A percentile compares a stretch with the other conserved stretches of the same genome.
These are phyloP conservation scores for Drosophila tsacasi DNA, from an alignment of 1,140 invertebrate species.

Conservation along the genomic window DNA sequence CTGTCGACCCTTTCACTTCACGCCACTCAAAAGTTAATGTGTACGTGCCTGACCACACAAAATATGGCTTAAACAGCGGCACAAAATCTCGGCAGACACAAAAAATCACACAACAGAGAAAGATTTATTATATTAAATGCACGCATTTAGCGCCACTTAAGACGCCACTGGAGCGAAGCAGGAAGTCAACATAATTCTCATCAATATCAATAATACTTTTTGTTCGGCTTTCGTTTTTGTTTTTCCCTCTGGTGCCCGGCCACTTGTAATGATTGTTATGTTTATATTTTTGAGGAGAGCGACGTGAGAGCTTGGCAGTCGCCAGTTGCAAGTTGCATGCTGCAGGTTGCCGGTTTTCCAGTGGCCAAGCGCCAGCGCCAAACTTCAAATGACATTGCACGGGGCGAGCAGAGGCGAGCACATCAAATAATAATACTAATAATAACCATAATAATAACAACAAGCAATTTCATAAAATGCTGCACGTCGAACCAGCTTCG, in stretches of 20 bases:
- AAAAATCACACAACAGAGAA: conserved; percentile 40
- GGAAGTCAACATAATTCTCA: conserved; percentile 82
- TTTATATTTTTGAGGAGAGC: conserved; percentile 76
- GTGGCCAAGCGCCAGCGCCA: conserved; percentile 46
- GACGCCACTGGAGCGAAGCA: conserved; percentile 67
- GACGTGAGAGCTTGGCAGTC: conserved; percentile 55
- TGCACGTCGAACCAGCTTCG: conserved; percentile 60
- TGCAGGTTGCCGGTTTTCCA: conserved; percentile 1
- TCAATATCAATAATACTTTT: conserved; percentile 79
- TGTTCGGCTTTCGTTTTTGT: conserved; percentile 69
- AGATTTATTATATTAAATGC: conserved; percentile 82
- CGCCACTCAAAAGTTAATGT: conserved; percentile 61
- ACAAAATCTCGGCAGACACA: conserved; percentile 24
- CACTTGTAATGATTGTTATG: conserved; percentile 75
- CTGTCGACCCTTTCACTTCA: conserved; percentile 81
- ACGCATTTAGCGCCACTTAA: conserved; percentile 82
- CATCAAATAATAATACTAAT: conserved; percentile 73
- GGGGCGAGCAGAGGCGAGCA: conserved; percentile 36
- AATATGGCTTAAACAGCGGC: conserved; percentile 61
- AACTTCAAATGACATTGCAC: conserved; percentile 70
- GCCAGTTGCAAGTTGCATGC: conserved; percentile 19
- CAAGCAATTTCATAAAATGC: conserved; percentile 80
- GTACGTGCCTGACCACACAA: conserved; percentile 74
- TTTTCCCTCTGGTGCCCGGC: conserved; percentile 30
- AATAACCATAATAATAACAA: conserved; percentile 83